Base-by-base conservation (phyloP, 2,797 vertebrate genomes). In the Cryptoblepharus egeriae region DNA sequence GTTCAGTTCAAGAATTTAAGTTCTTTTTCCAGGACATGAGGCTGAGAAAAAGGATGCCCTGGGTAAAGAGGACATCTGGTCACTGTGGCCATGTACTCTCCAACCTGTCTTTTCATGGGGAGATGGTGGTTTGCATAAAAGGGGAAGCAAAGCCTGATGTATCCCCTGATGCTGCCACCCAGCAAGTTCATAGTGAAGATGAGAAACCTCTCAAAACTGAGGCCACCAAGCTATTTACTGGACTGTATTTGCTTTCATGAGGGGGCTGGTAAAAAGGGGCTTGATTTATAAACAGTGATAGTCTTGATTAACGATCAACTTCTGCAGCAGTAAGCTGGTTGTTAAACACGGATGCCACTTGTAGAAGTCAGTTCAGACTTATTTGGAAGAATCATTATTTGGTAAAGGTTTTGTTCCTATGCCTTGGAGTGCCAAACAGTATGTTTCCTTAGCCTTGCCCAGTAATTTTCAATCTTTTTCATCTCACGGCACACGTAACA, bases 321-420 rank as follows among this genome's bases (percentile, higher is more conserved):
- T 16, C 32, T 30, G 24, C 37, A 65, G 13, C 30, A 15, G 42
- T 32, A 57, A 30, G 18, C 11, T 8, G 2, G 30, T 18, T 37
- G 49, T 77, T 67, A 15, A n/a, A 57, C 64, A 11, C 2, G 12
- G 45, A 55, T 37, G 60, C 76, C 74, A 39, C 52, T 72, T 82
- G 88, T 52, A 52, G 3, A 52, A 52, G 1, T 68, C 39, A 87
- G 35, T 30, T 12, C 0, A 0, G 75, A 77, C 13, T 52, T 11
- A 1, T 9, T 35, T 12, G 5, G 16, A 39, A 73, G 68, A n/a
- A 71, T 32, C 5, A 32, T 32, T 57, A 8, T 8, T 5, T 28
- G 68, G 55, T 87, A 79, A 89, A 83, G 42, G 39, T 82, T 82
- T 72, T 18, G 60, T 81, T 52, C 39, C 60, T 18, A 57, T 58